A percentile compares a stretch with the other conserved stretches of the same genome.
These are phyloP conservation scores for Cerastoderma edule DNA, from an alignment of 2,888 invertebrate genomes.

Conservation along the genomic window DNA sequence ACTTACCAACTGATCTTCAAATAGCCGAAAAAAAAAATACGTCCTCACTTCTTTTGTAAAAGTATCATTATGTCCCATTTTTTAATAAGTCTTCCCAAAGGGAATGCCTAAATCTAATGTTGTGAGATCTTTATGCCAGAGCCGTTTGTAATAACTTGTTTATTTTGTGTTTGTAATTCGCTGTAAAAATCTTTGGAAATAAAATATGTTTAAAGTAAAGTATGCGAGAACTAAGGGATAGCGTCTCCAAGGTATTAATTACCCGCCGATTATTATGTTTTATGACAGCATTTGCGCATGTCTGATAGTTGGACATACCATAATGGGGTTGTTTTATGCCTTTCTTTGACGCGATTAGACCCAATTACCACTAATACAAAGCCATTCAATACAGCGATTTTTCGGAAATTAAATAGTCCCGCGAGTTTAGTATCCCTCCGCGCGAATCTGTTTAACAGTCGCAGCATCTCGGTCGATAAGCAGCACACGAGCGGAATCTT, in stretches of 20 bases:
- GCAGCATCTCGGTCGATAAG: slow-evolving; percentile 11
- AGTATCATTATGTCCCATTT: no score
- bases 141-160: no score
- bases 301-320: slow-evolving; percentile 15
- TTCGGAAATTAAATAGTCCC: slow-evolving; percentile 25
- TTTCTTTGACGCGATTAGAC: slow-evolving; percentile 19
- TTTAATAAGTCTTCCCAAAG: no score
- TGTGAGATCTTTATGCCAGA: no score
- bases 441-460: neutral
- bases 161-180: no score
- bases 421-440: neutral
- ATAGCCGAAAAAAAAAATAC: no score
- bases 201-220: neutral
- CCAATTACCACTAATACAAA: slow-evolving; percentile 20
- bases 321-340: slow-evolving; percentile 25
- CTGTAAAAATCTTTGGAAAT: neutral
- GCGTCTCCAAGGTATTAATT: slow-evolving; percentile 24
- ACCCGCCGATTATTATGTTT: slow-evolving; percentile 22
- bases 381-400: slow-evolving; percentile 16
- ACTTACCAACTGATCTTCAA: no score
- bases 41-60: no score
- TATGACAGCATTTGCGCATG: slow-evolving; percentile 23
- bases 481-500: slow-evolving; percentile 1
- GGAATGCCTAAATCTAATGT: no score
- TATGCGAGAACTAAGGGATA: neutral